Evolutionary conservation across 2,113 vertebrate species (phyloP), one percentile per base, ranked within the genome.

Genomic region (Hippocampus barbouri): DNA sequence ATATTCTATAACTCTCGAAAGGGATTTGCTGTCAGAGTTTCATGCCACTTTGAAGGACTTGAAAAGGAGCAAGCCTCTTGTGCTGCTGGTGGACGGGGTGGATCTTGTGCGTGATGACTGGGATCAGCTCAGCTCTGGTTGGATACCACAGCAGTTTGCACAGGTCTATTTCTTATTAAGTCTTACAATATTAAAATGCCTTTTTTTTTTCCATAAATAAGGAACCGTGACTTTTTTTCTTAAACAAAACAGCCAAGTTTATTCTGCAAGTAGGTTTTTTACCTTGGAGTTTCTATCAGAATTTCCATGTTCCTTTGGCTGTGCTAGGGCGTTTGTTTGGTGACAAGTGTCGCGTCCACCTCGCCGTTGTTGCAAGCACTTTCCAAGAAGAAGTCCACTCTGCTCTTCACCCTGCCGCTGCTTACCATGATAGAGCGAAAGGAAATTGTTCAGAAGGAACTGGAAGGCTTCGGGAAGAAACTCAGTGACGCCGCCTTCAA

Each of bases 401-500:
- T 82, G 0, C 60, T 88, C 66, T 89, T 95, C 53, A 30, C 89
- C 0, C 69, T 97, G 74, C 91, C 88, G 18, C 88, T 86, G 23
- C 92, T 96, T 45, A 87, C 89, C 21, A 75, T 93, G 27, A 72
- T 75, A 0, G 93, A 94, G 70, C 87, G 92, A 45, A 94, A 81
- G 73, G 90, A 82, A 75, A 88, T 96, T 1, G 88, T 96, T 75
- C 91, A 94, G 84, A 90, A 90, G 57, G 90, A 89, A 38, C 90
- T 97, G 59, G 93, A 92, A 4, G 40, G 86, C 2, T 94, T 94
- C 0, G 95, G 94, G 65, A 97, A 97, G 87, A 94, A 94, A 64
- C 92, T 96, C 83, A 95, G 94, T 2, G 93, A 96, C 76, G 91
- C 94, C 3, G 90, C 94, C 0, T 97, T 96, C 80, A 97, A 96